Base-by-base conservation (phyloP, 2,797 vertebrate species). In the Phoxinus dragarum region DNA sequence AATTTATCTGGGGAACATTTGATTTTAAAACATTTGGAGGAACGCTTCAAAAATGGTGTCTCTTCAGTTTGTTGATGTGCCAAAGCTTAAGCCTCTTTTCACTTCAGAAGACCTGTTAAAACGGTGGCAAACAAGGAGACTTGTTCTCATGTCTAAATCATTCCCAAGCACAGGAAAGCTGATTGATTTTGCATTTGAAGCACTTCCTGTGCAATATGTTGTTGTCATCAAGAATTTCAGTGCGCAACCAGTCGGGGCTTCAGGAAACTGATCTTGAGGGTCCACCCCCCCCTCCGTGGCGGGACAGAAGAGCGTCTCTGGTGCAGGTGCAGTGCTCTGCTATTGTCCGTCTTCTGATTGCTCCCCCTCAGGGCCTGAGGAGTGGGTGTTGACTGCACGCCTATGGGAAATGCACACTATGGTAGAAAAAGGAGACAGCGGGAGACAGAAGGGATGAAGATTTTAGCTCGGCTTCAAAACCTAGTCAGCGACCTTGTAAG, bases 271-370 rank as follows among this genome's bases (percentile, higher is more conserved):
- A 91, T 89, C 86, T 84, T 82, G 12, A n/a, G 61, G 80, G 54
- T 56, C 54, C 8, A 56, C 21, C 49, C 52, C 52, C 17, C 21
- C 27, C 44, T 66, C 84, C 36, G 12, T 71, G 78, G 82, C 49
- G 69, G 73, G 84, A 87, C 89, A 90, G 87, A 90, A 77, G 87
- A 89, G 85, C 71, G 85, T 87, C 84, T 92, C 88, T 90, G 38
- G 23, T 76, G 59, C 72, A 42, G 44, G 75, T 85, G 83, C 69
- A 54, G 36, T 56, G 69, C 69, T 84, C 82, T 87, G 44, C 79
- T 88, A 88, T 88, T 91, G 83, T 90, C 83, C 88, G 81, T 66
- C 67, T 42, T 84, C 59, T 73, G 79, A 84, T 85, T 79, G 76
- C 40, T 59, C 27, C 3, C 47, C 61, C 23, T 52, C 12, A 67